A percentile compares a stretch with the other conserved stretches of the same genome.
These are phyloP conservation scores for Dryobates pubescens DNA, from an alignment of 2,797 vertebrate genomes.

Conservation along the genomic window DNA sequence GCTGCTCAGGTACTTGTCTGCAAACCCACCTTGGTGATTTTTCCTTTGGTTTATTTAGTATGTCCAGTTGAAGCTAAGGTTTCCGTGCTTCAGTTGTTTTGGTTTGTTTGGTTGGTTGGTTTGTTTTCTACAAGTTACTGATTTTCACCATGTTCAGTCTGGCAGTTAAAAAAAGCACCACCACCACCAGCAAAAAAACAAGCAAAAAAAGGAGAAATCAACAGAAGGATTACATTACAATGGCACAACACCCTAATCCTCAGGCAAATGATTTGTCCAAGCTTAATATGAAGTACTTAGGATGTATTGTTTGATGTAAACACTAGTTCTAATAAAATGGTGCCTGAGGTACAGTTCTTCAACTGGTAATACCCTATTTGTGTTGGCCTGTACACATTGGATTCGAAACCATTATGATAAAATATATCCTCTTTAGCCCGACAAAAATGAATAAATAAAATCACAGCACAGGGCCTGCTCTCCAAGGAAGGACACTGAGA, in stretches of 20 bases:
- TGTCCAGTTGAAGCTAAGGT: conserved; percentile 1
- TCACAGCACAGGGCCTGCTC: conserved; percentile 75
- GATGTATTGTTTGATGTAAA: conserved; percentile 98
- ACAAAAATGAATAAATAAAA: conserved; percentile 77
- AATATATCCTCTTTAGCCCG: conserved; percentile 89
- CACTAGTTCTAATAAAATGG: conserved; percentile 98
- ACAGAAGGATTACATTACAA: conserved; percentile 94
- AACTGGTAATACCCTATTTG: conserved; percentile 95
- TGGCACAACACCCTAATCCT: conserved; percentile 95
- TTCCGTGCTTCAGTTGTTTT: background rate
- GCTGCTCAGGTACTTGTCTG: background rate
- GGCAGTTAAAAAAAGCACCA: conserved; percentile 79
- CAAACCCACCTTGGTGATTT: background rate
- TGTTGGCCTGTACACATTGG: conserved; percentile 85
- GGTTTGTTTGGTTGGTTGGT: background rate
- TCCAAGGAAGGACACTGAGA: conserved; percentile 26
- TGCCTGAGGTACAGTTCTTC: conserved; percentile 94
- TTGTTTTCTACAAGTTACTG: conserved; percentile 79
- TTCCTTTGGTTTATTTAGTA: conserved; percentile 35
- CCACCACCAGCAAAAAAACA: too few species aligned
- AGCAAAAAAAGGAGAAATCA: conserved; percentile 89
- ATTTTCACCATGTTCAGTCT: conserved; percentile 95
- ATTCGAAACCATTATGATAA: conserved; percentile 88
- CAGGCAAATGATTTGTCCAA: conserved; percentile 99
- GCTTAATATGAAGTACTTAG: conserved; percentile 99